Evolutionary conservation across 35 echinoderm and acorn worm species (phyloP), one percentile per base, ranked within the genome.

Genomic region (Stichopus chloronotus): DNA sequence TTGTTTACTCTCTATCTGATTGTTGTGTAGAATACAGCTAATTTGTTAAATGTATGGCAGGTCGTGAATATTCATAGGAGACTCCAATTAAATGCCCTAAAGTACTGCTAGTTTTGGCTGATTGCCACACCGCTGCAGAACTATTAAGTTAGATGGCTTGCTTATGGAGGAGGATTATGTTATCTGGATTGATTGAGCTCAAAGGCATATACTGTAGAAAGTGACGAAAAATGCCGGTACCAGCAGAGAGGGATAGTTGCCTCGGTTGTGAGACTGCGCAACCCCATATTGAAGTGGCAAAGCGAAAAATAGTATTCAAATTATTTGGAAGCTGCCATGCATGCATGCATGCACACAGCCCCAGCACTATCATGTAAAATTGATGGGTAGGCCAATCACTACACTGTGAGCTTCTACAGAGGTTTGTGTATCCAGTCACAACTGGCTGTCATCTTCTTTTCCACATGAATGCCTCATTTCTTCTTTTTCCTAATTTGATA

Each of bases 251-350:
- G 53, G 43, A 56, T 43, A 83, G 80, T 83, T 83, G 80, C 25
- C 80, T 65, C n/a, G 55, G 80, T 83, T 56, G 80, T 83, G 80
- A 43, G 25, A 82, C 12, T 83, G 55, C 55, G 55, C 52, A 55
- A 55, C 43, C 80, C 80, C 80, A 16, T 83, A 83, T 57, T 55
- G 80, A 17, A 83, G 80, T 55, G 52, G 80, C 17, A 83, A 83
- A 83, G 21, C 11, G 5, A 65, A 83, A 83, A 83, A 83, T 83
- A 53, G 80, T 83, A 83, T 83, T 83, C 80, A 83, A 83, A 83
- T 83, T 83, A 83, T 65, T 4, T 65, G 61, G 11, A 1, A 17
- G 61, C 61, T 43, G 61, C 61, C 19, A 65, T 65, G 30, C 30
- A 65, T 65, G 61, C 61, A 11, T 65, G 61, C 61, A 65, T 11